Evolutionary conservation across 1,140 invertebrate species (phyloP), one percentile per base, ranked within the genome.

Genomic region (Aphis craccivora): DNA sequence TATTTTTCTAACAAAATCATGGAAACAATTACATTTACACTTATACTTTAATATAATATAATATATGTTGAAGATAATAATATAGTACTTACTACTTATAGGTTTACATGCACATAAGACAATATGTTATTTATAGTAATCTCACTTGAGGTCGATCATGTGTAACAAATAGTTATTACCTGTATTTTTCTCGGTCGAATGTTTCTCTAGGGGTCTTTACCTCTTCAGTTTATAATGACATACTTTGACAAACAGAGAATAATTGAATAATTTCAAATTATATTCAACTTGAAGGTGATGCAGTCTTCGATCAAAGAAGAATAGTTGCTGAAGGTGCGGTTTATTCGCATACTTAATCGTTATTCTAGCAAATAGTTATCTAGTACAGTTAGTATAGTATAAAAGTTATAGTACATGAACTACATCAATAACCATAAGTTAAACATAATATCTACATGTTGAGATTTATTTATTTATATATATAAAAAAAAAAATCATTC

Each of bases 221-320:
- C 30, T 86, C 40, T 86, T 45, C 84, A 5, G 45, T 20, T 86
- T 86, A 25, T 45, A 86, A 11, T 86, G 84, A 86, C 84, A 86
- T 40, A 86, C 84, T 86, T 86, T 18, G 84, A 45, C 84, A n/a
- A 45, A 45, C 84, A 14, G 43, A 4, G 43, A 86, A 86, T 86
- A 86, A 30, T 86, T 45, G 40, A 86, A 86, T 45, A 86, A 86
- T 86, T 84, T 23, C 25, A 25, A 84, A 40, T 43, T 45, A 0
- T 45, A 86, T 86, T 86, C 6, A 51, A 51, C 18, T 51, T 51
- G 84, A 86, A 86, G 84, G 84, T 86, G 84, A 86, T 40, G 84
- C 84, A 86, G 84, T 86, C 35, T 83, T 83, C 25, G 40, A 30
- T 84, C 22, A n/a, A 86, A 43, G 40, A 45, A 86, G 37, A 84